phyloP scores from a whole-genome alignment of 2,113 vertebrate species.

The Hippocampus zosterae region DNA sequence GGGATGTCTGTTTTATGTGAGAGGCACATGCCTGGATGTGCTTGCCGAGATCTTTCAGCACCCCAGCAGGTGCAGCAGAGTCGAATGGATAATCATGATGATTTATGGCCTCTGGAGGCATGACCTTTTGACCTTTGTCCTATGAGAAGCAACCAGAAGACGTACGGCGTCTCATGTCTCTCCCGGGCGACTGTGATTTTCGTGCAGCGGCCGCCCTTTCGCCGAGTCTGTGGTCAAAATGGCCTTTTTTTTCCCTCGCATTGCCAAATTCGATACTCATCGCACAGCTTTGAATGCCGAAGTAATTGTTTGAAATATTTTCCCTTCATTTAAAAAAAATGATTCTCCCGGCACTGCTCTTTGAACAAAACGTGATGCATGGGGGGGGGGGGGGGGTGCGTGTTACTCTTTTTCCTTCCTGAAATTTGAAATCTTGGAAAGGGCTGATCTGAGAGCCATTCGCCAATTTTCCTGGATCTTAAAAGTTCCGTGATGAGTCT shows the following conservation, averaged over 20 bases:
- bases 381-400: slow-evolving; percentile 26
- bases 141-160: slow-evolving; percentile 5
- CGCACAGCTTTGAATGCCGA: slow-evolving; percentile 26
- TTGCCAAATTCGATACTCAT: slow-evolving; percentile 22
- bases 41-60: slow-evolving; percentile 14
- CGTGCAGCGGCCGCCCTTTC: slow-evolving; percentile 32
- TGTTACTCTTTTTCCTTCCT: slow-evolving; percentile 36
- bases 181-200: slow-evolving; percentile 26
- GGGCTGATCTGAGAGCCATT: slow-evolving; percentile 42
- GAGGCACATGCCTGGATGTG: background rate
- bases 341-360: slow-evolving; percentile 38
- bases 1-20: background rate
- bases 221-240: slow-evolving; percentile 13
- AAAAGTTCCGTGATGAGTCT: slow-evolving; percentile 49
- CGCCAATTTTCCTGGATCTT: slow-evolving; percentile 61
- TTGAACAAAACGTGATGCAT: slow-evolving; percentile 31
- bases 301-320: slow-evolving; percentile 17
- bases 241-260: slow-evolving; percentile 5
- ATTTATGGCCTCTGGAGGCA: slow-evolving; percentile 25
- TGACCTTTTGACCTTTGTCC: slow-evolving; percentile 24
- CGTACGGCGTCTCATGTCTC: slow-evolving; percentile 22
- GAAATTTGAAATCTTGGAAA: slow-evolving; percentile 51
- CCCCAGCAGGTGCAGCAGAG: slow-evolving; percentile 31
- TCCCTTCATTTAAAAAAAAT: slow-evolving; percentile 1
- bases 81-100: slow-evolving; percentile 17